phyloP scores from a whole-genome alignment of 2,113 vertebrate species.

The Oostethus manadensis region DNA sequence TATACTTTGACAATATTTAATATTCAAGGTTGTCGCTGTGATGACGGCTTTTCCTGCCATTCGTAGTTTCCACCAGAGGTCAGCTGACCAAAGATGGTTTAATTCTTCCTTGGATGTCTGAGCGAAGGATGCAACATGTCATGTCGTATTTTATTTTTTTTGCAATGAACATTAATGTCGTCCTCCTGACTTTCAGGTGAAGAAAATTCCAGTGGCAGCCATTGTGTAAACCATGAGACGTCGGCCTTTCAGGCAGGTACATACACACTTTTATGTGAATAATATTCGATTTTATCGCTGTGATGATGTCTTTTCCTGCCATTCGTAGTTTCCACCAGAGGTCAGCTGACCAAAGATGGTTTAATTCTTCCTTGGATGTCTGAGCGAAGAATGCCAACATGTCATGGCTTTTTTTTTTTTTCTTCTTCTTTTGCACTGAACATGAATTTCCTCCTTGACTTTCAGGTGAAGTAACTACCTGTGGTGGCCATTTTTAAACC shows the following conservation, averaged over 20 bases:
- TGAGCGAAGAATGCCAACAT: conserved; percentile 33
- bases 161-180: too few species aligned
- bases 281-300: conserved; percentile 7
- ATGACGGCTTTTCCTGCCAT: conserved; percentile 46
- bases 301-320: conserved; percentile 44
- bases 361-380: conserved; percentile 63
- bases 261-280: background rate
- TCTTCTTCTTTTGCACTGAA: background rate
- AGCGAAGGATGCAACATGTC: background rate
- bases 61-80: conserved; percentile 59
- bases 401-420: background rate
- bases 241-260: background rate
- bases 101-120: conserved; percentile 47
- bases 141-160: too few species aligned
- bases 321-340: conserved; percentile 58
- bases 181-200: background rate
- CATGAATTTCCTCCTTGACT: background rate
- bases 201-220: background rate
- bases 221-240: background rate
- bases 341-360: conserved; percentile 40
- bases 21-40: conserved; percentile 21
- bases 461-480: background rate
- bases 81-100: conserved; percentile 27
- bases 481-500: background rate
- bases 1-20: background rate